Conservation (phyloP, 2,113 vertebrate species). For the Rallus limicola region DNA sequence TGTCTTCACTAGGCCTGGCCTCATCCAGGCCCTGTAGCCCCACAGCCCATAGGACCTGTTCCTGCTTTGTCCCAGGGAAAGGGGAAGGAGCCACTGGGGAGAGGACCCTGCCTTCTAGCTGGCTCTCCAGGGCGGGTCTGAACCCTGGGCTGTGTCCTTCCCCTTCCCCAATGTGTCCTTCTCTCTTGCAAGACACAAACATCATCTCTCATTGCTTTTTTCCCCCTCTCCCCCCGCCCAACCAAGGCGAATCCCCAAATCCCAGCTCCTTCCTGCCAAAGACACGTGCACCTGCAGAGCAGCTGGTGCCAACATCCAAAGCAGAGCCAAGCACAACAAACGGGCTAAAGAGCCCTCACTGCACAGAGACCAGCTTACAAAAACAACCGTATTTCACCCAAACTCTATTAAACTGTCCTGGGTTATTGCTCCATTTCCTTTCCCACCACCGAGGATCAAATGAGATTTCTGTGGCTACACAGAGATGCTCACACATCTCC, state of each 20-base stretch:
- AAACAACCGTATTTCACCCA: constrained; percentile 71
- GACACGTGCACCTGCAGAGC: constrained; percentile 62
- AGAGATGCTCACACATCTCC: constrained; percentile 32
- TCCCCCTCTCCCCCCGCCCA: background rate
- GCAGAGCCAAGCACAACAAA: constrained; percentile 65
- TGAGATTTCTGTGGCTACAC: constrained; percentile 53
- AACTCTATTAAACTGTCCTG: constrained; percentile 64
- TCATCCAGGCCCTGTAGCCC: background rate
- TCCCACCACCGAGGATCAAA: constrained; percentile 67
- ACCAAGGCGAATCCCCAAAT: constrained; percentile 59
- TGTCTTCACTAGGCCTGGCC: background rate
- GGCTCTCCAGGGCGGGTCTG: rapidly evolving
- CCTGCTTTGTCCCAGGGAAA: background rate
- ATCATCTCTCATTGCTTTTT: background rate
- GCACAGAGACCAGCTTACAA: constrained; percentile 65
- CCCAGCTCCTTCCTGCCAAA: constrained; percentile 66
- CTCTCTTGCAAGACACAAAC: background rate
- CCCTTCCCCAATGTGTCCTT: background rate
- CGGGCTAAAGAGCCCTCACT: constrained; percentile 63
- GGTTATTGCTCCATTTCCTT: constrained; percentile 60
- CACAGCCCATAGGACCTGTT: background rate
- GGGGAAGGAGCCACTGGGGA: background rate
- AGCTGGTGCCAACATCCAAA: constrained; percentile 63
- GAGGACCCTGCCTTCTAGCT: background rate
- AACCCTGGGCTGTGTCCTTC: background rate